These are phyloP conservation scores for Orthonevra nobilis DNA, from an alignment of 2,888 invertebrate species.

Conservation along the genomic window DNA sequence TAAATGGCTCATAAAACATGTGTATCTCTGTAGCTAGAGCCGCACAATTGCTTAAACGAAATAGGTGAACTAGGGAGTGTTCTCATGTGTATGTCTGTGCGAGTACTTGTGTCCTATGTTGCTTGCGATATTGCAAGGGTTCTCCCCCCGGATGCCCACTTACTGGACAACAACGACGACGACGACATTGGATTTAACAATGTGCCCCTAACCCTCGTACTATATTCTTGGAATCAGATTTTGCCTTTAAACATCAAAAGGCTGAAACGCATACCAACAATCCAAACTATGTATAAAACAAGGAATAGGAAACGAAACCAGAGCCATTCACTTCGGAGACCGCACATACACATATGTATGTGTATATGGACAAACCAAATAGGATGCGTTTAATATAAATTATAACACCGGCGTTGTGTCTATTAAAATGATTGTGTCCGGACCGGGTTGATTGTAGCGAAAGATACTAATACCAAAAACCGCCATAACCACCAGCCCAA, in stretches of 20 bases:
- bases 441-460: slow-evolving; percentile 52
- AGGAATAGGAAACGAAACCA: too few relatives aligned
- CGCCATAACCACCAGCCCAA: slow-evolving; percentile 43
- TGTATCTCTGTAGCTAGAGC: slow-evolving; percentile 42
- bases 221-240: slow-evolving; percentile 23
- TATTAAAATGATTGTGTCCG: slow-evolving; percentile 79
- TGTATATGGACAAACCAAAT: slow-evolving; percentile 37
- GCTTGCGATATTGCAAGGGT: slow-evolving; percentile 15
- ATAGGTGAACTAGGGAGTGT: background rate
- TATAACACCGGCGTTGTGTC: slow-evolving; percentile 78
- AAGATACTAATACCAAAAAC: slow-evolving; percentile 57
- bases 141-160: background rate
- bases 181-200: slow-evolving; percentile 38
- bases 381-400: slow-evolving; percentile 78
- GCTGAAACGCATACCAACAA: slow-evolving; percentile 18
- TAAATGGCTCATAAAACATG: slow-evolving; percentile 76
- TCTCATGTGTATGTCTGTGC: background rate
- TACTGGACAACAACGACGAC: slow-evolving; percentile 8
- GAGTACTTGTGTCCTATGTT: slow-evolving; percentile 24
- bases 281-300: too few relatives aligned
- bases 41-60: slow-evolving; percentile 7
- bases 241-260: slow-evolving; percentile 51
- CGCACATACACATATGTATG: background rate
- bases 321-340: too few relatives aligned
- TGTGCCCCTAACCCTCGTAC: slow-evolving; percentile 17